These are phyloP conservation scores for Zelleria hepariella DNA, from an alignment of 2,888 invertebrate genomes.

Conservation along the genomic window DNA sequence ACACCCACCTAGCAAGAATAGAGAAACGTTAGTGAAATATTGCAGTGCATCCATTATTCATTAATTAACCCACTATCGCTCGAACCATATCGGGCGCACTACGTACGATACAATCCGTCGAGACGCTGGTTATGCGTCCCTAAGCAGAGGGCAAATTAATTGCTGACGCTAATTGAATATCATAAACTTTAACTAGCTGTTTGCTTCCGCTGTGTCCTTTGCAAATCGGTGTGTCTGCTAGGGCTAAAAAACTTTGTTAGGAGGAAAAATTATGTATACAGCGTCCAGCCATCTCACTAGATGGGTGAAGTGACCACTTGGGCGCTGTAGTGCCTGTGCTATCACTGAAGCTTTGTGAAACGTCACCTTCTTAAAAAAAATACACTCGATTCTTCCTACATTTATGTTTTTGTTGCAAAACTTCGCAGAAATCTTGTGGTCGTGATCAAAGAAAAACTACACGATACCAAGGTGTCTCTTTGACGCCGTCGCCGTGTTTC, in stretches of 20 bases:
- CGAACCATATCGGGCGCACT: conserved; percentile 1
- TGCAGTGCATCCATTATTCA: conserved; percentile 55
- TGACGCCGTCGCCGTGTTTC: conserved; percentile 9
- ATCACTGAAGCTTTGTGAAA: not conserved
- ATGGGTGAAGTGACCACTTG: too few species aligned
- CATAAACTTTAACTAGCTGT: not conserved
- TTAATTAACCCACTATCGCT: conserved; percentile 50
- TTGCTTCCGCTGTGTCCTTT: not conserved
- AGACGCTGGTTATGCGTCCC: not conserved
- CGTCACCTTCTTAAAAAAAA: not conserved
- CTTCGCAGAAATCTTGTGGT: not conserved
- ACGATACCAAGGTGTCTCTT: not conserved
- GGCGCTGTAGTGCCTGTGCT: too few species aligned
- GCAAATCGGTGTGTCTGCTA: not conserved
- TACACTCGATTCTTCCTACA: not conserved
- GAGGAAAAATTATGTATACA: too few species aligned
- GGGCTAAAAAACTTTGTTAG: too few species aligned
- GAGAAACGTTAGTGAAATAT: conserved; percentile 49
- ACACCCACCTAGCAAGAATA: conserved; percentile 19
- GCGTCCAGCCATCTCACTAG: too few species aligned
- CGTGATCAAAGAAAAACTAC: not conserved
- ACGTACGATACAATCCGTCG: not conserved
- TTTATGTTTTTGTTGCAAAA: not conserved
- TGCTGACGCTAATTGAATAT: not conserved
- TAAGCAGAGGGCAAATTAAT: not conserved